Percentiles rank a stretch among this genome's conserved stretches.
Evolutionary conservation across 2,113 vertebrate genomes (phyloP).

Genomic region (Cyprinodon tularosa): DNA sequence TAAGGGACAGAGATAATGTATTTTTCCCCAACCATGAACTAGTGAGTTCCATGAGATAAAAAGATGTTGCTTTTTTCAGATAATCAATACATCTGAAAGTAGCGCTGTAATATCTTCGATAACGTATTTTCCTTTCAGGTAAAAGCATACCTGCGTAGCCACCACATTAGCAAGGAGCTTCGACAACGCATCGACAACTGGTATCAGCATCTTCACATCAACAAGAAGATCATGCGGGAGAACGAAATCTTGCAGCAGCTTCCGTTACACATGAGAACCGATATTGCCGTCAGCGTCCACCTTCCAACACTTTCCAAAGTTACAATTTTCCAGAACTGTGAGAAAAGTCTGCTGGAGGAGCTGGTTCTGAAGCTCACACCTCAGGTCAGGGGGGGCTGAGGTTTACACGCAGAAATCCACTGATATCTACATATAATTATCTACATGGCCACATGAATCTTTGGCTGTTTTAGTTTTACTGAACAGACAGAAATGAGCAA

Average conservation of each 20-base stretch:
- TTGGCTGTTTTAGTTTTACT: too few species aligned
- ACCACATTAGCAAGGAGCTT: constrained; percentile 72
- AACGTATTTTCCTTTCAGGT: constrained; percentile 45
- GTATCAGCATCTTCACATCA: constrained; percentile 90
- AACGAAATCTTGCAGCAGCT: constrained; percentile 83
- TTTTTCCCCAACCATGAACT: constrained; percentile 87
- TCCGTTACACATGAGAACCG: constrained; percentile 83
- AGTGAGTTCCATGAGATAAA: constrained; percentile 56
- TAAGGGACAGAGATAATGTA: constrained; percentile 80
- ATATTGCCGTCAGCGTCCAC: constrained; percentile 89
- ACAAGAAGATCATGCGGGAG: constrained; percentile 89
- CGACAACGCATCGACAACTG: constrained; percentile 81
- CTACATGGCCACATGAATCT: too few species aligned
- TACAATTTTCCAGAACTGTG: constrained; percentile 90
- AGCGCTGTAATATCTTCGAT: too few species aligned
- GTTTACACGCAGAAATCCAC: not conserved
- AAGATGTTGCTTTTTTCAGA: not conserved
- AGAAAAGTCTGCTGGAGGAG: constrained; percentile 87
- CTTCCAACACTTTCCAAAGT: constrained; percentile 88
- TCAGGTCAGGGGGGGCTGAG: constrained; percentile 69
- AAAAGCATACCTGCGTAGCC: constrained; percentile 83
- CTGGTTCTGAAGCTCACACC: constrained; percentile 90
- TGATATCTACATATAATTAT: not conserved
- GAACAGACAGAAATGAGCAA: too few species aligned
- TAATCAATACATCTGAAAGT: not conserved